A percentile compares a stretch with the other conserved stretches of the same genome.
Conservation (phyloP, 2,888 invertebrate genomes). For the Chouioia cunea region DNA sequence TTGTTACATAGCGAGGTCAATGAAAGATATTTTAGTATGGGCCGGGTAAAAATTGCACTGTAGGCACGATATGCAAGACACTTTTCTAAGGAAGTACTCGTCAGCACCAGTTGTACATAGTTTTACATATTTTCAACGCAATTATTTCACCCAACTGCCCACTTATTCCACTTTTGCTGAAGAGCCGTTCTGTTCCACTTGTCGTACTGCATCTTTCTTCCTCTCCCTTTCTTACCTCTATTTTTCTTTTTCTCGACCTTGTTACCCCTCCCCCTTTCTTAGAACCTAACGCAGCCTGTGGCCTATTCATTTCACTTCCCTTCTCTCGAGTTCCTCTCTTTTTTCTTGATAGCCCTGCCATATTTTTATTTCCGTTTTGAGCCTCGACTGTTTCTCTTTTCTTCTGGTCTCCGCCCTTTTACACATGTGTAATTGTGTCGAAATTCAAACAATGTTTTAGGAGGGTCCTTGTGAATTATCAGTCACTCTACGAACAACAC, state of each 20-base stretch:
- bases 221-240: constrained; percentile 1
- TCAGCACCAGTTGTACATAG: constrained; percentile 7
- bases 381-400: no score
- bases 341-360: no score
- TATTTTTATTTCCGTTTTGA: constrained; percentile 10
- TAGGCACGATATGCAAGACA: not conserved
- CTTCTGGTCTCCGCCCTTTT: no score
- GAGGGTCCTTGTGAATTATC: no score
- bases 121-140: constrained; percentile 32
- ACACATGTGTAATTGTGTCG: no score
- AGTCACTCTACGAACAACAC: no score
- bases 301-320: constrained; percentile 30
- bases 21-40: no score
- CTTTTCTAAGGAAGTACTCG: not conserved
- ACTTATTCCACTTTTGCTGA: constrained; percentile 22
- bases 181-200: constrained; percentile 26
- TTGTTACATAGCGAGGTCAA: no score
- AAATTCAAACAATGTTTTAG: no score
- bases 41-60: not conserved
- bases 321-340: not conserved
- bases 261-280: constrained; percentile 18
- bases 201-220: not conserved
- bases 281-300: constrained; percentile 33
- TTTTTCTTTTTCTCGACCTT: constrained; percentile 26
- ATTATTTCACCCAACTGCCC: constrained; percentile 26